Conservation (phyloP, 2,113 vertebrate genomes). For the Festucalex cinctus region DNA sequence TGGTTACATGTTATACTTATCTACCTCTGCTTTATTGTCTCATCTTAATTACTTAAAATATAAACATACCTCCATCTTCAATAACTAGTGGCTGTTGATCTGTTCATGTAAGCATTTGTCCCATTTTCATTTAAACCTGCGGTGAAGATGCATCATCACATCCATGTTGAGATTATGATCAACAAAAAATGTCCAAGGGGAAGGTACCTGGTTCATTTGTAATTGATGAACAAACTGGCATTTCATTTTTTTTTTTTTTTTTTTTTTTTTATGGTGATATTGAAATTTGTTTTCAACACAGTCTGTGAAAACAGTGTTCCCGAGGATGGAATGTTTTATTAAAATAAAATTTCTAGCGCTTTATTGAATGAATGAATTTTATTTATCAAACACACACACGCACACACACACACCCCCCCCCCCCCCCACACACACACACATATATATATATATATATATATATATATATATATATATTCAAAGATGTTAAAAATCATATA, state of each 20-base stretch:
- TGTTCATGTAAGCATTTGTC: not conserved
- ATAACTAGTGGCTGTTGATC: no score
- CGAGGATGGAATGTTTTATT: conserved; percentile 33
- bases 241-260: conserved; percentile 6
- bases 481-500: no score
- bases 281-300: conserved; percentile 11
- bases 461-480: no score
- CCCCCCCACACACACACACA: no score
- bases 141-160: not conserved
- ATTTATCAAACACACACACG: no score
- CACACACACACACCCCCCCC: no score
- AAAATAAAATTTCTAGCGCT: conserved; percentile 34
- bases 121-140: not conserved
- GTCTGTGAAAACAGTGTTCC: conserved; percentile 5
- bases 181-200: not conserved
- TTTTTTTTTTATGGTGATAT: conserved; percentile 2
- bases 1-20: not conserved
- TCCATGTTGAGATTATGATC: not conserved
- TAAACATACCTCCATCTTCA: no score
- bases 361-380: no score
- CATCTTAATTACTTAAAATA: no score
- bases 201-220: not conserved
- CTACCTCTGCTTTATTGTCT: conserved; percentile 43
- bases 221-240: conserved; percentile 14
- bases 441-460: no score